Evolutionary conservation across 2,797 vertebrate genomes (phyloP).

Genomic region (Octomys mimax): DNA sequence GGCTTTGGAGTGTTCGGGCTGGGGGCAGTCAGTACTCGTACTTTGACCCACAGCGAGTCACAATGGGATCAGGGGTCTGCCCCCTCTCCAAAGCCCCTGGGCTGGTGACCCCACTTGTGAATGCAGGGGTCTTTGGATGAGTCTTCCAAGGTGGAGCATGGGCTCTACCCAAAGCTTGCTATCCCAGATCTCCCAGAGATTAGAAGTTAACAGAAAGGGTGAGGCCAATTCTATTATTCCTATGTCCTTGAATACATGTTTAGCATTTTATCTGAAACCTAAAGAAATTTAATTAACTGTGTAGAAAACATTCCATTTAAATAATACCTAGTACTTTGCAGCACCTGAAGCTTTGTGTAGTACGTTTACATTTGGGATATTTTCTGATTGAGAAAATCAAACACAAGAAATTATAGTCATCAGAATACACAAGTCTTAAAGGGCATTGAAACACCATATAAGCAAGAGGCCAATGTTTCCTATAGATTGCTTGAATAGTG

Average conservation of each 20-base stretch:
- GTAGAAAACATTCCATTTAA: not conserved
- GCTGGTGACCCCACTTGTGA: not conserved
- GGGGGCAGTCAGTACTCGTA: not conserved
- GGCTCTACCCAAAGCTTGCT: not conserved
- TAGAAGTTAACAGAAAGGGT: not conserved
- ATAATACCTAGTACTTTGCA: not conserved
- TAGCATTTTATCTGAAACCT: not conserved
- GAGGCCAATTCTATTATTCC: not conserved
- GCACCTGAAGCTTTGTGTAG: not conserved
- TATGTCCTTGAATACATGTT: not conserved
- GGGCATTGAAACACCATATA: not conserved
- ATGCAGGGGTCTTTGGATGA: no score
- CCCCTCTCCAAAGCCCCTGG: no score
- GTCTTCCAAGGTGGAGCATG: not conserved
- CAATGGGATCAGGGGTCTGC: no score
- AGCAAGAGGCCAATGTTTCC: not conserved
- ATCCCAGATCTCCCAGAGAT: not conserved
- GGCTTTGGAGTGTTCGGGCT: not conserved
- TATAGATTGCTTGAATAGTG: constrained; percentile 5
- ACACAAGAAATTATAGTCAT: not conserved
- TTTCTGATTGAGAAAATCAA: constrained; percentile 55
- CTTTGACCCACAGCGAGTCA: not conserved
- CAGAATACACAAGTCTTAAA: not conserved
- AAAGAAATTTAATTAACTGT: not conserved
- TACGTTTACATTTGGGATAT: constrained; percentile 9